A percentile compares a stretch with the other conserved stretches of the same genome.
Conservation (phyloP, 1,140 invertebrate species). For the Euwallacea fornicatus region DNA sequence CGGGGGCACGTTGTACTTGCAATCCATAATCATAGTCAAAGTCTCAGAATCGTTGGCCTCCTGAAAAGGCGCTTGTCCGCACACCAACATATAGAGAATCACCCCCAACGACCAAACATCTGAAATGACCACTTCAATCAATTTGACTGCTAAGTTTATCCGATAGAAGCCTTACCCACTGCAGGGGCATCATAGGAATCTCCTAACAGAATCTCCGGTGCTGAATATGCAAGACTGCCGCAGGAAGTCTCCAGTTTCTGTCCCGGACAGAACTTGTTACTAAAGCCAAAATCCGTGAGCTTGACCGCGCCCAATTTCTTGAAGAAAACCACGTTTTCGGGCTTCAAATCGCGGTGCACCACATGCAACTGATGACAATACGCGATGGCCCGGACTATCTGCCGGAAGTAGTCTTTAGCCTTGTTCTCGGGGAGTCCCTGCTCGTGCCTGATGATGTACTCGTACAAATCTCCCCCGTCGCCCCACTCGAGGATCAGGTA, state of each 20-base stretch:
- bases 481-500: conserved; percentile 96
- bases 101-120: conserved; percentile 99
- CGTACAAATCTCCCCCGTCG: conserved; percentile 98
- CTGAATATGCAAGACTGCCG: conserved; percentile 98
- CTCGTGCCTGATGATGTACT: conserved; percentile 98
- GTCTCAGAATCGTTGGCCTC: conserved; percentile 99
- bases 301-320: conserved; percentile 97
- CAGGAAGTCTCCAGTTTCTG: conserved; percentile 98
- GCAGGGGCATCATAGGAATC: conserved; percentile 93
- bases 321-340: conserved; percentile 99
- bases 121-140: conserved; percentile 46
- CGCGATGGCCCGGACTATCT: conserved; percentile 95
- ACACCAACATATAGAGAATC: conserved; percentile 98
- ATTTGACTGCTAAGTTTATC: neutral
- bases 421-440: conserved; percentile 73
- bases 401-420: conserved; percentile 85
- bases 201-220: conserved; percentile 97
- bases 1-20: conserved; percentile 92
- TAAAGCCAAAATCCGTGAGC: conserved; percentile 99
- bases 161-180: conserved; percentile 67
- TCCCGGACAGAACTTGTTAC: conserved; percentile 94
- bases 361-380: conserved; percentile 97
- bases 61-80: conserved; percentile 95
- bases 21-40: conserved; percentile 99
- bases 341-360: conserved; percentile 94